Evolutionary conservation across 2,113 vertebrate species (phyloP), one percentile per base, ranked within the genome.

Genomic region (Pseudonaja textilis): DNA sequence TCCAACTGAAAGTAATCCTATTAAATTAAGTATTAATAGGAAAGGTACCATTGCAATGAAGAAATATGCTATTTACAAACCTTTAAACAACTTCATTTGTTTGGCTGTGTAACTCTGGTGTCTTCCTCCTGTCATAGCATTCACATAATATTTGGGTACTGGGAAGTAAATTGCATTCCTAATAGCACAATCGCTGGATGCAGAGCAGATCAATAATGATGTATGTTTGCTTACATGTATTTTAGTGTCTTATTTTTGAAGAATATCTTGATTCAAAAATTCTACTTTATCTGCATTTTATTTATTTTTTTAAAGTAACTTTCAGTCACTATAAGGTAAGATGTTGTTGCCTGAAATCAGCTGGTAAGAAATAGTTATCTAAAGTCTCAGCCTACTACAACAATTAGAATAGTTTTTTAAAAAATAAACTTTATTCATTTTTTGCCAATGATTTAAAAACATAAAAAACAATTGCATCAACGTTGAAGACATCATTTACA

Each of bases 151-250:
- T 93, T 34, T 20, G 39, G 94, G 64, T 42, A 5, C 23, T 85
- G 39, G 25, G 90, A 16, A 92, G 45, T 47, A 88, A 88, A 50
- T 57, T 95, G 96, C 94, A 95, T 18, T 12, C 54, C 26, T 93
- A 22, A 52, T 96, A 91, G 92, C 89, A 54, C n/a, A 92, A 89
- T 55, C 9, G 88, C 85, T 52, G 16, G 69, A 20, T 20, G 69
- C 34, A 81, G 34, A 8, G 16, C 34, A 81, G 34, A 81, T 39
- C 69, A 81, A 20, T 81, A 81, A 81, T 81, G 34, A 29, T 69
- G 61, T 29, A n/a, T 69, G 11, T n/a, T 69, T 69, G 29, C n/a
- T 69, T 69, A 69, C 61, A 16, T 69, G 6, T 81, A 20, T 81
- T 81, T 81, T 74, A 39, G 69, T 74, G 34, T 2, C 16, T 34